Conservation (phyloP, 92 coral and sea anemone genomes). For the Blastomussa wellsi region DNA sequence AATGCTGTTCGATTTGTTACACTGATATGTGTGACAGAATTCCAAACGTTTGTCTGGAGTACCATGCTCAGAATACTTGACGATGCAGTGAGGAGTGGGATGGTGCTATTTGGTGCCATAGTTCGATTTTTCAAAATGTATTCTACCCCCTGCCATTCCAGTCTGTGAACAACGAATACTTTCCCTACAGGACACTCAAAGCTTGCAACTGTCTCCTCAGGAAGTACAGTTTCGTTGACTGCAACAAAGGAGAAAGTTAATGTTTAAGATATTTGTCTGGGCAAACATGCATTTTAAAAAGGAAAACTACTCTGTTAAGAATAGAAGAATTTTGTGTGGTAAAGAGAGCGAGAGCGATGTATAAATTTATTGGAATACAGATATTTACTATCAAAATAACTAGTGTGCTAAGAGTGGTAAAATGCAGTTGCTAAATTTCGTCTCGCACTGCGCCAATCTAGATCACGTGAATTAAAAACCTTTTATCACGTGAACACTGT, state of each 20-base stretch:
- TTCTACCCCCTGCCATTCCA: constrained; percentile 39
- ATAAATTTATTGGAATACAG: no score
- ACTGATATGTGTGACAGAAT: not conserved
- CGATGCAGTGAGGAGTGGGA: not conserved
- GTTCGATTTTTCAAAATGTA: constrained; percentile 10
- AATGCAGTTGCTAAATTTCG: no score
- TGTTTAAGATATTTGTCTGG: not conserved
- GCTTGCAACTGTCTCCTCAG: not conserved
- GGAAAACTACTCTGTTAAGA: no score
- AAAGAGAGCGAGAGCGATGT: no score
- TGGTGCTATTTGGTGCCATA: not conserved
- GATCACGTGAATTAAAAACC: no score
- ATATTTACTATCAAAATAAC: no score
- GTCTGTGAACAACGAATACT: constrained; percentile 22
- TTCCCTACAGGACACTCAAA: constrained; percentile 11
- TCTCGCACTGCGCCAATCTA: no score
- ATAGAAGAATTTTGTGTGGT: no score
- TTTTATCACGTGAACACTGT: no score
- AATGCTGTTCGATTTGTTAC: not conserved
- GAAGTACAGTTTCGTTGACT: constrained; percentile 17
- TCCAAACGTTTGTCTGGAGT: not conserved
- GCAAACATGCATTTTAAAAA: no score
- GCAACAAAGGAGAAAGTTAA: not conserved
- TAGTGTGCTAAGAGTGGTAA: no score
- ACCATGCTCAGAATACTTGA: not conserved